Base-by-base conservation (phyloP, 2,797 vertebrate genomes). In the Toxotes lorentzi region DNA sequence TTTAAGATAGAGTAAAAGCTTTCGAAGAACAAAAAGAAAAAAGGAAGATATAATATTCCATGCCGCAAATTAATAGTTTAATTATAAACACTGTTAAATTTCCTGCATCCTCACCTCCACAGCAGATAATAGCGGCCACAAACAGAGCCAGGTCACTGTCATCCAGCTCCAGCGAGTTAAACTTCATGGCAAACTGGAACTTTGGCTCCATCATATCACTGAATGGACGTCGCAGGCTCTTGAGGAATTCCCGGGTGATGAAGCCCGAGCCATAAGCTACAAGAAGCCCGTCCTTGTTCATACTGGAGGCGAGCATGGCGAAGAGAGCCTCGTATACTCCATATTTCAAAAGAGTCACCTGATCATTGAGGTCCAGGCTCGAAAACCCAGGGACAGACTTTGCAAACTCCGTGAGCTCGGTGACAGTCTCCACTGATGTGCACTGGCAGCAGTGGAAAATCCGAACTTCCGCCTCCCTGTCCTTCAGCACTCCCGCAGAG, bases 161-260 rank as follows among this genome's bases (percentile, higher is more conserved):
- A 2, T 99, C 97, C 87, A 99, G 92, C 79, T 97, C 97, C 89
- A 99, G 91, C 0, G 96, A 93, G 0, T 99, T 99, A 90, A 99
- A 99, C 92, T 96, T 98, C 96, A 97, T 98, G 43, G 98, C 98
- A 41, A 99, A 99, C 86, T 99, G 97, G 85, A 99, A 99, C 93
- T 99, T 99, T 0, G 98, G 97, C 85, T 99, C 98, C 97, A 99
- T 97, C 94, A 99, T 99, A 19, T 99, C 98, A 21, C 98, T 98
- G 84, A 99, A 98, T 0, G 98, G 98, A 63, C 97, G 96, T 54
- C 98, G 94, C 47, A 99, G 94, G 85, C 97, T 98, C 84, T 99
- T 99, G 41, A 99, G 95, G 91, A 99, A 99, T 78, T 99, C 98
- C 0, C 98, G 95, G 0, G 98, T 99, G 87, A 99, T 97, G 79